Conservation (phyloP, 2,888 invertebrate species). For the Amaurobius ferox region DNA sequence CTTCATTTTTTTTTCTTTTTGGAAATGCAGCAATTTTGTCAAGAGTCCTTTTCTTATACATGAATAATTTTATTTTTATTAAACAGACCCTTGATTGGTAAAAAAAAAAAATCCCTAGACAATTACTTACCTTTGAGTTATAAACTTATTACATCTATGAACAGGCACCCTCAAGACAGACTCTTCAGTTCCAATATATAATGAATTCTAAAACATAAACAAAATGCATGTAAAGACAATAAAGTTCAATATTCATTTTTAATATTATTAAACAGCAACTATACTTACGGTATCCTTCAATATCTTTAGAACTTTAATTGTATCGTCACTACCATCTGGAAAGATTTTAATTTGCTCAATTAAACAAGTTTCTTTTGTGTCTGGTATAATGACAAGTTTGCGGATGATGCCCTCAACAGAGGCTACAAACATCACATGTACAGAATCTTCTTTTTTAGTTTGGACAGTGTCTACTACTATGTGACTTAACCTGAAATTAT, state of each 20-base stretch:
- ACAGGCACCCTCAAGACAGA: constrained; percentile 86
- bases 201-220: constrained; percentile 81
- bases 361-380: constrained; percentile 84
- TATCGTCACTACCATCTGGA: constrained; percentile 82
- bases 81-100: too few relatives aligned
- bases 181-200: constrained; percentile 85
- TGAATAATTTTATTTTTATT: too few relatives aligned
- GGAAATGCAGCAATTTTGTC: too few relatives aligned
- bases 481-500: constrained; percentile 77
- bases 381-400: constrained; percentile 87
- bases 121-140: constrained; percentile 40
- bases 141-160: constrained; percentile 82
- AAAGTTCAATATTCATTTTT: neutral
- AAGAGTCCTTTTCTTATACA: too few relatives aligned
- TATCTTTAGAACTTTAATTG: constrained; percentile 81
- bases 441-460: constrained; percentile 83
- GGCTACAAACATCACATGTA: constrained; percentile 89
- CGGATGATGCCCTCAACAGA: constrained; percentile 86
- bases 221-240: neutral
- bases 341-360: constrained; percentile 89
- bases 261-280: too few relatives aligned
- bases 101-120: too few relatives aligned
- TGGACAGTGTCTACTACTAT: constrained; percentile 87
- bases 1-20: too few relatives aligned
- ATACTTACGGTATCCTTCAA: constrained; percentile 80